Evolutionary conservation across 1,140 invertebrate species (phyloP), one percentile per base, ranked within the genome.

Genomic region (Trichonephila clavata): DNA sequence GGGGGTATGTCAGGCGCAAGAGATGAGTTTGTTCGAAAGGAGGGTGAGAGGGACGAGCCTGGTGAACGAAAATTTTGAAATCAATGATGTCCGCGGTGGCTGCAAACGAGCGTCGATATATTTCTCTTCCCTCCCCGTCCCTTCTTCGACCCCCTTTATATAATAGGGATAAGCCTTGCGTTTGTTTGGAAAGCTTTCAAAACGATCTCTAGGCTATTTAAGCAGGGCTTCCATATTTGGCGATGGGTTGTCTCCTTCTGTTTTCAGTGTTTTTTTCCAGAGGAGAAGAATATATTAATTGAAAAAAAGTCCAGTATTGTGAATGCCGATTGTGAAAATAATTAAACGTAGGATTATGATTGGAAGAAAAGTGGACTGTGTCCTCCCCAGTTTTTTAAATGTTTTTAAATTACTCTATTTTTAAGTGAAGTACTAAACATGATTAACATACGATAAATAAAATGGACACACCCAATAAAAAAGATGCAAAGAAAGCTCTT

Each of bases 91-190:
- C 71, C 71, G 88, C 43, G 90, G 90, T 83, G 39, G 81, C 90
- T 92, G 90, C 59, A 92, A 90, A 86, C 83, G 57, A 83, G 90
- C 90, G 57, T 91, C 90, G 90, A 91, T 91, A 91, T 83, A 60
- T 61, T 91, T 24, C 59, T 80, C 71, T 60, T 39, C n/a, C 87
- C 27, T 63, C 50, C 32, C 50, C 32, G 5, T 20, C 88, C 16
- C 71, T 27, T 90, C 24, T 90, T 90, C 88, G 24, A 20, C 57
- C 88, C 57, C 43, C 86, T 57, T 63, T 90, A 39, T 50, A 57
- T 91, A 86, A 86, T 86, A 92, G 90, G 43, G 81, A 83, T 57
- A 59, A 86, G 61, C 90, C 60, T 71, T 86, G 90, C 61, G 77
- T 86, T 92, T 86, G 81, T 86, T 92, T 86, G 90, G 63, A 92